Percentiles rank a stretch among this genome's conserved stretches.
phyloP scores from a whole-genome alignment of 2,113 vertebrate genomes.

The Brachyhypopomus occidentalis region DNA sequence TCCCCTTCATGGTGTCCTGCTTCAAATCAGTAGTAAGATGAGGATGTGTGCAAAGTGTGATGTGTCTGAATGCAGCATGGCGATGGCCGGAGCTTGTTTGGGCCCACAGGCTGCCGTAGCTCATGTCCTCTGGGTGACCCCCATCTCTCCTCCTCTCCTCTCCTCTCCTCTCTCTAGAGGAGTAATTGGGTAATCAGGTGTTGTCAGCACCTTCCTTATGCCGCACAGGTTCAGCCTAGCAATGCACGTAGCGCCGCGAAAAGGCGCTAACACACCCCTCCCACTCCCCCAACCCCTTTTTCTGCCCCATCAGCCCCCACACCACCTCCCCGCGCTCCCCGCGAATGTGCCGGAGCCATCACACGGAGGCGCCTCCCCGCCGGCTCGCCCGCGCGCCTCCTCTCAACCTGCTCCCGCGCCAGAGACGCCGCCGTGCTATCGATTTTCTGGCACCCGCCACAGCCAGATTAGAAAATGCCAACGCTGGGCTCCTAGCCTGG shows the following conservation, averaged over 20 bases:
- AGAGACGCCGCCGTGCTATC: slow-evolving; percentile 72
- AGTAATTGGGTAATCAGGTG: not conserved
- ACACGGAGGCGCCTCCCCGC: not conserved
- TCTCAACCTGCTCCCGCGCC: not conserved
- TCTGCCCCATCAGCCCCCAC: not conserved
- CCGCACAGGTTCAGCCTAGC: no score
- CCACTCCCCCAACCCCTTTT: no score
- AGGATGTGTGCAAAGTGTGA: no score
- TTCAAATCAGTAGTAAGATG: no score
- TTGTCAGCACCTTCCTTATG: not conserved
- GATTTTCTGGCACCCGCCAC: slow-evolving; percentile 89
- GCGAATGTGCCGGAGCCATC: no score
- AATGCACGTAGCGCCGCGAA: no score
- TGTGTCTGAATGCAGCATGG: no score
- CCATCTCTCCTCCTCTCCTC: not conserved
- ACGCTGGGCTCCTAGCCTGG: slow-evolving; percentile 91
- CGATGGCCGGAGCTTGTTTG: no score
- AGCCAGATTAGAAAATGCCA: slow-evolving; percentile 97
- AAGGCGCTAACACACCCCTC: not conserved
- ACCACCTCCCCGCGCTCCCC: not conserved
- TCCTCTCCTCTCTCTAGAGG: not conserved
- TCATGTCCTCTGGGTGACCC: no score
- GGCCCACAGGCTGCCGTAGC: no score
- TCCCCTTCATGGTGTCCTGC: no score
- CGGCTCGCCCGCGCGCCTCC: not conserved